Base-by-base conservation (phyloP, 2,888 invertebrate species). In the Listrodromus nycthemerus region DNA sequence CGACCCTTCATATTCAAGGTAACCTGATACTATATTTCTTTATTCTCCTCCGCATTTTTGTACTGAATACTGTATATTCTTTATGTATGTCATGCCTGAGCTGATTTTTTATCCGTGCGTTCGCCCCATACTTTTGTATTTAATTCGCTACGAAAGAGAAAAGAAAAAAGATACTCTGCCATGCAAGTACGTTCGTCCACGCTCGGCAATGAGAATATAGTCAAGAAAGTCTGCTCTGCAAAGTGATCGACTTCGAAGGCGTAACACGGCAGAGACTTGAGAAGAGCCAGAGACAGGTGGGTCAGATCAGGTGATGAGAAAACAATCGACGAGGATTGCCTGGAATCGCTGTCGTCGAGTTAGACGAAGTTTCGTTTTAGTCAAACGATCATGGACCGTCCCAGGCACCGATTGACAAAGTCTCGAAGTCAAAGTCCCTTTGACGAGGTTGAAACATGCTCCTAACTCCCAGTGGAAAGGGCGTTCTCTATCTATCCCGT, bases 381-480 rank as follows among this genome's bases (percentile, higher is more conserved):
- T 24, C 24, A n/a, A 50, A 65, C 41, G 24, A 41, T n/a, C 19
- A 58, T 24, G 19, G 65, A 70, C 10, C 45, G 37, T 71, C 45
- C 10, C 21, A 33, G 30, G 21, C 30, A 50, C 21, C 69, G 74
- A 77, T 80, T 84, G 77, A 77, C 80, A 84, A 84, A 78, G 73
- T 77, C 80, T 77, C 80, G 66, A 66, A 80, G 65, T 80, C 80
- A 83, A 83, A 83, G 83, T 69, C 41, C 77, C 80, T 84, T 80
- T 80, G 83, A 77, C 41, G 67, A 37, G 41, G 67, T 30, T 52
- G 48, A 69, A 61, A 33, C 52, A 33, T 45, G 30, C 69, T 10
- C 4, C 13, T 8, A 27, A 24, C 27, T 27, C 16, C 30, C n/a
- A 48, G 37, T 21, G 33, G 45, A 58, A 50, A 27, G 61, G 45